These are phyloP conservation scores for Coilia nasus DNA, from an alignment of 2,797 vertebrate genomes.

Conservation along the genomic window DNA sequence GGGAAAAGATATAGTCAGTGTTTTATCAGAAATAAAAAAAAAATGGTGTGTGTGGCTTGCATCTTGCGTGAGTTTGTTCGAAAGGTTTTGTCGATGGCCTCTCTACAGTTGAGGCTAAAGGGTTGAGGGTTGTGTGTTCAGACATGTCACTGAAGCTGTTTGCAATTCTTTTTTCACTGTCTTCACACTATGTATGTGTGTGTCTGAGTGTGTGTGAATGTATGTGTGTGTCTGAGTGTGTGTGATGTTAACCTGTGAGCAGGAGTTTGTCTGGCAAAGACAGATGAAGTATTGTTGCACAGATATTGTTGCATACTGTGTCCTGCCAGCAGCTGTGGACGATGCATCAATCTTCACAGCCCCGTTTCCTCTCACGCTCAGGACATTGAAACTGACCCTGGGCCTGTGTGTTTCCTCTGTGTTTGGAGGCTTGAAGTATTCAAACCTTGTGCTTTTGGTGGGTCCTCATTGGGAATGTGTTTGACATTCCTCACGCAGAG, in stretches of 20 bases:
- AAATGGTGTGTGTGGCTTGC: too few relatives aligned
- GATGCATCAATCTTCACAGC: constrained; percentile 12
- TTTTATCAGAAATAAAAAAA: background rate
- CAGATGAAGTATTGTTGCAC: background rate
- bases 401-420: background rate
- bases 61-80: too few relatives aligned
- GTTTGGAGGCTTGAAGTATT: background rate
- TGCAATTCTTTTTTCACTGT: too few relatives aligned
- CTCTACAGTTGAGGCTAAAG: too few relatives aligned
- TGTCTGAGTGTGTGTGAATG: background rate
- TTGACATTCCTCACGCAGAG: background rate
- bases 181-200: background rate
- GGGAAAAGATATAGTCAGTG: background rate
- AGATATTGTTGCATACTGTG: background rate
- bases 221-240: background rate
- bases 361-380: background rate
- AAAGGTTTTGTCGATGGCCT: too few relatives aligned
- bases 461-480: background rate
- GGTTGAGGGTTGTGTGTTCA: too few relatives aligned
- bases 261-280: background rate
- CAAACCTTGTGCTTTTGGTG: background rate
- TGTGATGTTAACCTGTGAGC: background rate
- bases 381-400: background rate
- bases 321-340: background rate
- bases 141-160: too few relatives aligned